Evolutionary conservation across 1,140 invertebrate species (phyloP).

Genomic region (Carcinoscorpius rotundicauda): DNA sequence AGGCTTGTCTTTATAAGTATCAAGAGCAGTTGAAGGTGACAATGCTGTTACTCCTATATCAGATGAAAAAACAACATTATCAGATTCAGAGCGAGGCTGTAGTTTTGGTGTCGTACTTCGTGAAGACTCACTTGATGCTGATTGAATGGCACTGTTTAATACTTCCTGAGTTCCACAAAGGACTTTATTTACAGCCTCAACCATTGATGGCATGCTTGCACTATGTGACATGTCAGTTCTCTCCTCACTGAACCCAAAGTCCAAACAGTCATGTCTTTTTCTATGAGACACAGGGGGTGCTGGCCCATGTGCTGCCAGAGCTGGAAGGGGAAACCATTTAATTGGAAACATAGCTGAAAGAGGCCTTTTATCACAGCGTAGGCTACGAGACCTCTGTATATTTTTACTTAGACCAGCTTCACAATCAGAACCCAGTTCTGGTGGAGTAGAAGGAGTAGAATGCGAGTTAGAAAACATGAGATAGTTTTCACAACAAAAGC

Average conservation of each 20-base stretch:
- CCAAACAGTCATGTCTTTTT: slow-evolving; percentile 3
- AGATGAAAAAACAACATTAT: neutral
- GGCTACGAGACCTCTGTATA: slow-evolving; percentile 21
- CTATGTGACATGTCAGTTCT: slow-evolving; percentile 13
- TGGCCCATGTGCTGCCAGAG: slow-evolving; percentile 11
- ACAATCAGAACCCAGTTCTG: neutral
- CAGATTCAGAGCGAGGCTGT: neutral
- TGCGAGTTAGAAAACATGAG: neutral
- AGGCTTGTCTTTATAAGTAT: neutral
- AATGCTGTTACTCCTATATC: neutral
- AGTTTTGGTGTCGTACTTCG: neutral
- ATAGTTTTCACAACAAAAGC: too few species aligned
- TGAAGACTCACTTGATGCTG: neutral
- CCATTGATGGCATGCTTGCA: slow-evolving; percentile 20
- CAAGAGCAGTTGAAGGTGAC: neutral
- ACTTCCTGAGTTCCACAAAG: slow-evolving; percentile 20
- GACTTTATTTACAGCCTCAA: slow-evolving; percentile 17
- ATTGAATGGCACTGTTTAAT: slow-evolving; percentile 20
- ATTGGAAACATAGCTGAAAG: neutral
- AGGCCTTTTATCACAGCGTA: slow-evolving; percentile 28
- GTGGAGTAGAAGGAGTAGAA: slow-evolving; percentile 6
- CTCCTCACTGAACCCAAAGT: slow-evolving; percentile 10
- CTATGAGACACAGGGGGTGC: slow-evolving; percentile 9
- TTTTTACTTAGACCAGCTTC: slow-evolving; percentile 4
- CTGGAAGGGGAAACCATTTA: slow-evolving; percentile 15